A percentile compares a stretch with the other conserved stretches of the same genome.
These are phyloP conservation scores for Samia ricini DNA, from an alignment of 1,140 invertebrate genomes.

Conservation along the genomic window DNA sequence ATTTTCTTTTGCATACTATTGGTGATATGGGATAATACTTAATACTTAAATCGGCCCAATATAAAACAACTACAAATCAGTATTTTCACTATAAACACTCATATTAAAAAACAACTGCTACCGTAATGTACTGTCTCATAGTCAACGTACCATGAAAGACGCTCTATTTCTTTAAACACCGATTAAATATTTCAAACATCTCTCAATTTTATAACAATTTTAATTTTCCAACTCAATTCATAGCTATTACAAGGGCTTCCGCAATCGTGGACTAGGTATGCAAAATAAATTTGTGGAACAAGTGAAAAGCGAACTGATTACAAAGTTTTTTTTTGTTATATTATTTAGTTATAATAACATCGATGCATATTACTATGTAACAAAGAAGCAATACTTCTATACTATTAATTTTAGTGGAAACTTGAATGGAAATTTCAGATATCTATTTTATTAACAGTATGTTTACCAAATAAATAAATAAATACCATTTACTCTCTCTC, in stretches of 20 bases:
- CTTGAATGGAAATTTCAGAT: no score
- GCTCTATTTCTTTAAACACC: not conserved
- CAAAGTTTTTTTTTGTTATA: not conserved
- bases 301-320: not conserved
- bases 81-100: no score
- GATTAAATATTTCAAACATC: not conserved
- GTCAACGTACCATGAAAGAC: not conserved
- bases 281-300: slow-evolving; percentile 18
- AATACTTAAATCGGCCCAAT: no score
- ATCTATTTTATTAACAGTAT: no score
- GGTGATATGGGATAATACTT: no score
- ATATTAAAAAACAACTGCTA: not conserved
- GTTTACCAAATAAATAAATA: no score
- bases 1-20: no score
- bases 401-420: no score
- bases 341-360: not conserved
- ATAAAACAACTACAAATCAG: no score
- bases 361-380: no score
- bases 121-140: not conserved
- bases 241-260: slow-evolving; percentile 25
- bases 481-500: no score
- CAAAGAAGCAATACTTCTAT: no score
- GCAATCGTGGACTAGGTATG: slow-evolving; percentile 23
- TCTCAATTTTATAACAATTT: slow-evolving; percentile 26
- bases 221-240: slow-evolving; percentile 32